Base-by-base conservation (phyloP, 2,113 vertebrate genomes). In the Paramisgurnus dabryanus region DNA sequence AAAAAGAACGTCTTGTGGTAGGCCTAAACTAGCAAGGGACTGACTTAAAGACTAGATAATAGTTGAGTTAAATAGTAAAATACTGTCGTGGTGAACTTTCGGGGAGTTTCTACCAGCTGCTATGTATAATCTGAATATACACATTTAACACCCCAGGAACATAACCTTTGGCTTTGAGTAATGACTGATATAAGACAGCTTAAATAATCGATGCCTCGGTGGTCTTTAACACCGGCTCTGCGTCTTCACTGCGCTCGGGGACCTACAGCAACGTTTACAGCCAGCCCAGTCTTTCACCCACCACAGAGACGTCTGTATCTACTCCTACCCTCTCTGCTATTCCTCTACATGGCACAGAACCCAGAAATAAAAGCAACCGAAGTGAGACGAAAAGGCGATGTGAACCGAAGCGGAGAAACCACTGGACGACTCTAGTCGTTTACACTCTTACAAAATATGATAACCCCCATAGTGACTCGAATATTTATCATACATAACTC, bases 141-240 rank as follows among this genome's bases (percentile, higher is more conserved):
- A 93, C 87, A 88, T 87, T 88, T 82, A 90, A 90, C 90, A 91
- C 89, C 85, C 89, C 90, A 90, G 89, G 90, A 93, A 94, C 90
- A 87, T 89, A 93, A 95, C 94, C 95, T 97, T 97, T 97, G 95
- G 96, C 94, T 95, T 95, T 88, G 93, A 93, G 94, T 91, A 90
- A 92, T 91, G 91, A 93, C 90, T 92, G 91, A 93, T 92, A 93
- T 88, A 93, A 92, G 91, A 93, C 90, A 90, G 82, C 85, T 89
- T 91, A 92, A 91, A 89, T 88, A 74, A 85, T 93, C 89, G 89
- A 91, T 92, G 92, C 93, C 92, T 91, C 90, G 91, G 92, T 91
- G 90, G 86, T 83, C 87, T 92, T 84, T 92, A 77, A 61, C 78
- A 78, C 78, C 67, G 55, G 91, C 89, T 91, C 73, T 73, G 89